Evolutionary conservation across 2,888 invertebrate species (phyloP).

Genomic region (Pammene aurita): DNA sequence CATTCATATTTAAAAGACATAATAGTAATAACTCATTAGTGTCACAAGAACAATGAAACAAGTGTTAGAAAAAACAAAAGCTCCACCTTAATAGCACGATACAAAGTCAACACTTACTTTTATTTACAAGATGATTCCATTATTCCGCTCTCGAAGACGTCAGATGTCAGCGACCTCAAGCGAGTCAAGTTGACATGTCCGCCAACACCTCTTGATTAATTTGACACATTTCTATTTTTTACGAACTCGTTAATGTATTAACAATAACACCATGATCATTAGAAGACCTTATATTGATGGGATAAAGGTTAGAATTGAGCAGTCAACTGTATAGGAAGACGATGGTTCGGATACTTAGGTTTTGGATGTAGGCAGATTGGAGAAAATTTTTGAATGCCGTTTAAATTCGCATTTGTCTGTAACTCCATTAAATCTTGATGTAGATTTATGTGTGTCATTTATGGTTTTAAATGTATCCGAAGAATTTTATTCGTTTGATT

Average conservation of each 20-base stretch:
- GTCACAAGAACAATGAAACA: conserved; percentile 3
- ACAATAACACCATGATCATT: background rate
- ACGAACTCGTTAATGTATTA: conserved; percentile 30
- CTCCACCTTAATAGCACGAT: no score
- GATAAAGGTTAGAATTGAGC: background rate
- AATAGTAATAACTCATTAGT: background rate
- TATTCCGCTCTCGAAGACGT: conserved; percentile 15
- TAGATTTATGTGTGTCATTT: conserved; percentile 30
- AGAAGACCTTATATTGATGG: background rate
- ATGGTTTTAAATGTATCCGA: conserved; percentile 29
- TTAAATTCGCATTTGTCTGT: conserved; percentile 27
- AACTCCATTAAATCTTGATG: conserved; percentile 4
- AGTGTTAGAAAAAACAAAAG: conserved; percentile 22
- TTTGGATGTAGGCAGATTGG: background rate
- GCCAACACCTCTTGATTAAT: conserved; percentile 53
- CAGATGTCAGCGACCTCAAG: conserved; percentile 53
- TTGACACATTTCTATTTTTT: conserved; percentile 46
- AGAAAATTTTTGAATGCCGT: conserved; percentile 9
- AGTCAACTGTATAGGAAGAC: background rate
- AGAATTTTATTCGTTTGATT: background rate
- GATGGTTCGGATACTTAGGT: no score
- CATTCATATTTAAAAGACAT: background rate
- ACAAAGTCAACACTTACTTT: no score
- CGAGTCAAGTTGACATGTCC: conserved; percentile 59
- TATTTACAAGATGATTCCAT: conserved; percentile 9